Percentiles rank a stretch among this genome's conserved stretches.
Evolutionary conservation across 2,888 invertebrate genomes (phyloP).

Genomic region (Leptopilina syphax): DNA sequence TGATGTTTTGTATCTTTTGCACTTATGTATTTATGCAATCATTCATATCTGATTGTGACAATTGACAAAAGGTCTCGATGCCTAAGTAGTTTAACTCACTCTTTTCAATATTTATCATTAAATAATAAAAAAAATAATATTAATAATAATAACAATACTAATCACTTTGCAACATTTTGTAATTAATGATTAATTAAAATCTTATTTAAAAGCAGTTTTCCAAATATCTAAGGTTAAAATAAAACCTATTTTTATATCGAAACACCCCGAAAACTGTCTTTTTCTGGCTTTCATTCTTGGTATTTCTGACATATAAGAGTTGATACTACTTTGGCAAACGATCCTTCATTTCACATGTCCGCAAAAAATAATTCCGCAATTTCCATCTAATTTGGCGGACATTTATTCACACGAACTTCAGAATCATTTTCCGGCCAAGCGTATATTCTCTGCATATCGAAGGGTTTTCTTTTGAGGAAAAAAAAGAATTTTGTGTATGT

Average conservation of each 20-base stretch:
- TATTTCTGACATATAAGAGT: constrained; percentile 27
- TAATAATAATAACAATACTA: too few relatives aligned
- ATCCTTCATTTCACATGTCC: constrained; percentile 15
- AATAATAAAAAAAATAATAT: too few relatives aligned
- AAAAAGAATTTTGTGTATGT: not conserved
- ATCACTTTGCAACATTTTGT: constrained; percentile 23
- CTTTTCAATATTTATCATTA: constrained; percentile 23
- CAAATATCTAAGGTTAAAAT: constrained; percentile 56
- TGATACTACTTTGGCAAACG: constrained; percentile 48
- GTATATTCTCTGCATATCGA: constrained; percentile 49
- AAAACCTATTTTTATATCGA: constrained; percentile 60
- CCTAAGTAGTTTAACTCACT: constrained; percentile 56
- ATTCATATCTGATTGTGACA: constrained; percentile 56
- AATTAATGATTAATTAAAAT: not conserved
- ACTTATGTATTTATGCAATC: constrained; percentile 56
- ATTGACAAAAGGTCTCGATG: constrained; percentile 53
- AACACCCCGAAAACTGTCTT: constrained; percentile 41
- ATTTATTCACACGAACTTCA: constrained; percentile 27
- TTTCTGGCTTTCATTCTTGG: constrained; percentile 12
- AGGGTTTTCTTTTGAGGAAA: constrained; percentile 3
- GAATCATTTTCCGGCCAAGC: constrained; percentile 56
- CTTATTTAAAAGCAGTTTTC: constrained; percentile 52
- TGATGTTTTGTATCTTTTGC: constrained; percentile 58
- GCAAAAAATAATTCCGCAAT: constrained; percentile 13
- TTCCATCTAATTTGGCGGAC: constrained; percentile 29